A percentile compares a stretch with the other conserved stretches of the same genome.
Conservation (phyloP, 2,888 invertebrate species). For the Harpalus rufipes region DNA sequence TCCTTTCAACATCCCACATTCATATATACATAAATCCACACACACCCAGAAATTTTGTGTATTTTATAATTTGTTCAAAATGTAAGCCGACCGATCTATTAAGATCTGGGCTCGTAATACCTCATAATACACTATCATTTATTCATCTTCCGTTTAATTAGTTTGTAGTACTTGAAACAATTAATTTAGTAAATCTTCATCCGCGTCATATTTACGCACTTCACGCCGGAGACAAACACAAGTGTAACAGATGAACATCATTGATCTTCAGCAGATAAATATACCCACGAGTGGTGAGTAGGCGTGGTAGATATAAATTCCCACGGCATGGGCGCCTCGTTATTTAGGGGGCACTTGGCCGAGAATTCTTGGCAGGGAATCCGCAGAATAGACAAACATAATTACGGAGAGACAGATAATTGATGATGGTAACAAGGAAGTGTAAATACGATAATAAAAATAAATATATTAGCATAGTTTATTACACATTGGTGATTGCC, state of each 20-base stretch:
- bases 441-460: background rate
- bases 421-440: background rate
- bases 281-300: background rate
- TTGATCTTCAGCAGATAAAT: slow-evolving; percentile 22
- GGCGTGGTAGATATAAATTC: slow-evolving; percentile 29
- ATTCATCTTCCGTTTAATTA: background rate
- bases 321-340: slow-evolving; percentile 15
- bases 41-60: no score
- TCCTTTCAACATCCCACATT: no score
- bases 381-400: background rate
- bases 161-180: background rate
- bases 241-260: slow-evolving; percentile 24
- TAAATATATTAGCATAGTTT: no score
- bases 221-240: background rate
- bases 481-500: no score
- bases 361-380: background rate
- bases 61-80: no score
- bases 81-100: no score
- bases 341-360: background rate
- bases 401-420: background rate
- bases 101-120: no score
- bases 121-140: no score
- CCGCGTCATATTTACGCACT: slow-evolving; percentile 27
- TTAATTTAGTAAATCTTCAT: background rate
- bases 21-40: no score